phyloP scores from a whole-genome alignment of 2,888 invertebrate genomes.

The Hypercompe scribonia region DNA sequence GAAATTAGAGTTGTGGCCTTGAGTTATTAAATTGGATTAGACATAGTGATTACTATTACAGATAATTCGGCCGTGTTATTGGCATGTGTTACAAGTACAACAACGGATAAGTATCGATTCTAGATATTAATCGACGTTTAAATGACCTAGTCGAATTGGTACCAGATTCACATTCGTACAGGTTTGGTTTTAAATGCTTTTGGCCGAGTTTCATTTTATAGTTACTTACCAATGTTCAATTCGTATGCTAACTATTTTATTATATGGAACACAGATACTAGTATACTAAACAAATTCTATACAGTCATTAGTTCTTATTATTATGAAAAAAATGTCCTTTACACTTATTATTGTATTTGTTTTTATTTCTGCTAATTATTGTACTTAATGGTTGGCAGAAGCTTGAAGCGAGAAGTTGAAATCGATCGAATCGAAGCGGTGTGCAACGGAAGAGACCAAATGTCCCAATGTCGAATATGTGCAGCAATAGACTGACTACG shows the following conservation, averaged over 20 bases:
- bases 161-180: conserved; percentile 18
- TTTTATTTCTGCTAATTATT: too few relatives aligned
- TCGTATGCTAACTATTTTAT: neutral
- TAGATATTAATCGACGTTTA: conserved; percentile 40
- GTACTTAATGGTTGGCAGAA: too few relatives aligned
- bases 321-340: too few relatives aligned
- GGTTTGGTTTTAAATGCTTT: conserved; percentile 30
- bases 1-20: conserved; percentile 52
- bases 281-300: neutral
- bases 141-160: conserved; percentile 31
- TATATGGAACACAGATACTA: neutral
- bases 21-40: conserved; percentile 48
- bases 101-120: conserved; percentile 35
- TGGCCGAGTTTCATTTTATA: conserved; percentile 7
- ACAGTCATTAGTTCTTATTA: neutral
- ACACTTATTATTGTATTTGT: too few relatives aligned
- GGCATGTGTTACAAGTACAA: conserved; percentile 38
- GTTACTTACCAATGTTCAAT: neutral
- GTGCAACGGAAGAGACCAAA: too few relatives aligned
- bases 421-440: too few relatives aligned
- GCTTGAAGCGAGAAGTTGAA: too few relatives aligned
- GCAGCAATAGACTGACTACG: too few relatives aligned
- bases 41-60: conserved; percentile 50
- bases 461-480: too few relatives aligned
- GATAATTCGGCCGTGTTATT: conserved; percentile 46